Evolutionary conservation across 2,888 invertebrate genomes (phyloP).

Genomic region (Anthophora plumipes): DNA sequence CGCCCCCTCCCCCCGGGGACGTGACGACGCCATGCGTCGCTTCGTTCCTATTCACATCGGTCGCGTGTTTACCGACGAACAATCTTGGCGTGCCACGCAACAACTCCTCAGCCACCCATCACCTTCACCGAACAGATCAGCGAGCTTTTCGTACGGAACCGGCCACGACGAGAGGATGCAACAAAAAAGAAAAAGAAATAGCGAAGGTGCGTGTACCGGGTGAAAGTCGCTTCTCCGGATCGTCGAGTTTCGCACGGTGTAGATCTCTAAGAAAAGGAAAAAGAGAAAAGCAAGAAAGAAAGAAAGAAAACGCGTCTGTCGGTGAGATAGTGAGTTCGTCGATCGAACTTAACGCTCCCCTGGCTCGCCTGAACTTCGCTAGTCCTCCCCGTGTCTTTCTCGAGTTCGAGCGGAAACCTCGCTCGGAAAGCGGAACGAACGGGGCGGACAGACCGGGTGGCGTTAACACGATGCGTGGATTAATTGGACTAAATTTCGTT

Average conservation of each 20-base stretch:
- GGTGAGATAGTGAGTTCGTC: conserved; percentile 9
- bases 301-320: conserved; percentile 5
- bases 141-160: conserved; percentile 12
- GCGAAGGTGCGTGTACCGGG: conserved; percentile 8
- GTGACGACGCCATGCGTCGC: conserved; percentile 65
- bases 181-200: background rate
- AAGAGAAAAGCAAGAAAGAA: too few species aligned
- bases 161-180: background rate
- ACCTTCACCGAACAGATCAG: conserved; percentile 38
- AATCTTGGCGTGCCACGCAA: conserved; percentile 60
- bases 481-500: conserved; percentile 63
- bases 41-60: conserved; percentile 62
- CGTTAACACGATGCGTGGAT: conserved; percentile 48
- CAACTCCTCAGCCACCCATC: conserved; percentile 47
- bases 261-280: too few species aligned
- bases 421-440: background rate
- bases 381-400: background rate
- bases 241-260: conserved; percentile 1
- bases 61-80: conserved; percentile 64
- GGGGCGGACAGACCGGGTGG: conserved; percentile 20
- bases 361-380: background rate
- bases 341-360: conserved; percentile 23
- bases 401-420: background rate
- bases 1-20: conserved; percentile 73
- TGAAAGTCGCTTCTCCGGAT: background rate